Conservation (phyloP, 2,888 invertebrate genomes). For the Ramazzottius varieornatus region DNA sequence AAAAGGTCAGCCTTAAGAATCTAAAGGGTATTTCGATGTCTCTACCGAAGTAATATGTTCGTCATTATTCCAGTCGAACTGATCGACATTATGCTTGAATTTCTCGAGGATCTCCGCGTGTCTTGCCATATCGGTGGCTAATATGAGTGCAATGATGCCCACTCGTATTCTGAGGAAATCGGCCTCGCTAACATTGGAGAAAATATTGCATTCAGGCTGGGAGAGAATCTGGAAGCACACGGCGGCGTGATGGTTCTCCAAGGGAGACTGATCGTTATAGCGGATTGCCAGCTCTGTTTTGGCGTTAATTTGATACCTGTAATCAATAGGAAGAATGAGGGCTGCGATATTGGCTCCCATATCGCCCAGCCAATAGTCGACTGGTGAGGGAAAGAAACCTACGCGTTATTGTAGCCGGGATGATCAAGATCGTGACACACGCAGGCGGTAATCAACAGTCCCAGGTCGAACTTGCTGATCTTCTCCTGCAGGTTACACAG, state of each 20-base stretch:
- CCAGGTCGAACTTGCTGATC: conserved; percentile 19
- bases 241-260: conserved; percentile 62
- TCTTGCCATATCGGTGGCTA: conserved; percentile 24
- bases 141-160: conserved; percentile 21
- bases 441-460: conserved; percentile 39
- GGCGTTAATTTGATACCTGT: conserved; percentile 38
- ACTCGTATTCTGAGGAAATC: conserved; percentile 21
- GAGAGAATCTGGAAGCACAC: conserved; percentile 52
- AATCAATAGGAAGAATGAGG: neutral
- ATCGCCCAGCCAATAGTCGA: too few relatives aligned
- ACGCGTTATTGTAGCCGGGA: conserved; percentile 25
- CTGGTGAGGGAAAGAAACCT: too few relatives aligned
- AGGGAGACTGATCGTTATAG: conserved; percentile 57
- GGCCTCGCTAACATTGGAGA: conserved; percentile 33
- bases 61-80: conserved; percentile 18
- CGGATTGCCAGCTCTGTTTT: conserved; percentile 51
- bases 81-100: conserved; percentile 17
- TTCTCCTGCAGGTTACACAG: conserved; percentile 18
- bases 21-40: too few relatives aligned
- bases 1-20: too few relatives aligned
- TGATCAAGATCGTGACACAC: conserved; percentile 46
- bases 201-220: conserved; percentile 50
- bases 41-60: conserved; percentile 19
- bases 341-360: too few relatives aligned
- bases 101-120: conserved; percentile 22